phyloP scores from a whole-genome alignment of 2,888 invertebrate genomes.

The Xylota segnis region DNA sequence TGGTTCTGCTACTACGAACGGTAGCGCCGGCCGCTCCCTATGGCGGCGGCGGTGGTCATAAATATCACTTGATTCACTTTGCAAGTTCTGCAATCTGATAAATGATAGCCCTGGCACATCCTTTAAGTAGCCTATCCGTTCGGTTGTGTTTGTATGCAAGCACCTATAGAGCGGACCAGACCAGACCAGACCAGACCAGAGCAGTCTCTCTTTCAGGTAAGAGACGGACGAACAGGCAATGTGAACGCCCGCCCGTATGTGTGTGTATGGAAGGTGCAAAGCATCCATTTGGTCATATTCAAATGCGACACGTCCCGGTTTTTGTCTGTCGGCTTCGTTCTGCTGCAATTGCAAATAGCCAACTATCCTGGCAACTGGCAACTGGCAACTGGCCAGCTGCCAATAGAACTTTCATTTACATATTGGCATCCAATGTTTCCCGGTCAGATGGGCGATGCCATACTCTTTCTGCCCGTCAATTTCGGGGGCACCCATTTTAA shows the following conservation, averaged over 20 bases:
- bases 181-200: too few relatives aligned
- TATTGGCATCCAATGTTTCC: slow-evolving; percentile 56
- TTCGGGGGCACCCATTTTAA: slow-evolving; percentile 57
- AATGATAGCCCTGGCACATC: slow-evolving; percentile 69
- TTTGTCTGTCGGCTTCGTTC: slow-evolving; percentile 37
- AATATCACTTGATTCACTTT: slow-evolving; percentile 76
- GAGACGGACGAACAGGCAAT: neutral
- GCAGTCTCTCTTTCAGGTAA: slow-evolving; percentile 10
- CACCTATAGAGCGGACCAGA: too few relatives aligned
- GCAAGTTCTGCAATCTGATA: slow-evolving; percentile 75
- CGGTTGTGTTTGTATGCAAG: neutral
- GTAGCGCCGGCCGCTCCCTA: slow-evolving; percentile 30
- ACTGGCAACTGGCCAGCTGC: slow-evolving; percentile 66
- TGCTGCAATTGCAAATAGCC: slow-evolving; percentile 54
- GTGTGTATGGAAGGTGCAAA: slow-evolving; percentile 56
- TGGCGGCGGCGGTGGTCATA: slow-evolving; percentile 57
- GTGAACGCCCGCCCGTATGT: slow-evolving; percentile 12
- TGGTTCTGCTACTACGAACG: slow-evolving; percentile 13
- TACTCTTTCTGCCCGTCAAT: slow-evolving; percentile 50
- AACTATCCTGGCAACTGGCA: slow-evolving; percentile 48
- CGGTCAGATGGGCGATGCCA: neutral
- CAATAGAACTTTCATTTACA: slow-evolving; percentile 68
- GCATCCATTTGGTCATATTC: slow-evolving; percentile 61
- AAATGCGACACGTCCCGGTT: slow-evolving; percentile 69
- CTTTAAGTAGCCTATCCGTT: slow-evolving; percentile 56